Evolutionary conservation across 2,113 vertebrate species (phyloP).

Genomic region (Malurus cyaneus): DNA sequence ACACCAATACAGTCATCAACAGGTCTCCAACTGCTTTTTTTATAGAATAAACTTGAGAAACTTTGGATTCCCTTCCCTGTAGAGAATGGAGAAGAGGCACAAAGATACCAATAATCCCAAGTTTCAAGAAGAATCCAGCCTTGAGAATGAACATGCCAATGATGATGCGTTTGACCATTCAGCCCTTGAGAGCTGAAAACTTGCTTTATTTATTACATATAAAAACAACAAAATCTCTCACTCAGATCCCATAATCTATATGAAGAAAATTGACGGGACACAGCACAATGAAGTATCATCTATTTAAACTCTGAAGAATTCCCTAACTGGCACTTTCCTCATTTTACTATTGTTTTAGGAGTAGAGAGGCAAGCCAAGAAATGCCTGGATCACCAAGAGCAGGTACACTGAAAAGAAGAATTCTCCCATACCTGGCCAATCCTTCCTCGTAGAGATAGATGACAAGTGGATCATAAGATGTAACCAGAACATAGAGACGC

Average conservation of each 20-base stretch:
- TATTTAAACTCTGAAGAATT: not conserved
- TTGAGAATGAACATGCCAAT: not conserved
- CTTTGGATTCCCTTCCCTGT: not conserved
- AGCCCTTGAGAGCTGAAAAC: not conserved
- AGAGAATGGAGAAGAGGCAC: not conserved
- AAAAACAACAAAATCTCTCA: not conserved
- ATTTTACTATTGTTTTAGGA: not conserved
- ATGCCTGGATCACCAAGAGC: not conserved
- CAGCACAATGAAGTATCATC: not conserved
- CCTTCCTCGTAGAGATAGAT: constrained; percentile 97
- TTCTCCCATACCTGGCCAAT: constrained; percentile 86
- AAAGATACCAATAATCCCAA: not conserved
- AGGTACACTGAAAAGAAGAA: not conserved
- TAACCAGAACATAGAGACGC: constrained; percentile 93
- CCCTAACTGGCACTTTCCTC: not conserved
- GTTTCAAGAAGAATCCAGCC: not conserved
- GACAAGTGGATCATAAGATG: constrained; percentile 92
- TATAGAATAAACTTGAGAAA: not conserved
- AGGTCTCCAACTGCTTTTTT: not conserved
- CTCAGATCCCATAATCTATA: not conserved
- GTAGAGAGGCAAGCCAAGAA: not conserved
- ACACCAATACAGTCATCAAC: not conserved
- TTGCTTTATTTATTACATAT: not conserved
- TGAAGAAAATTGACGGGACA: not conserved
- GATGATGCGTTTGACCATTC: not conserved